Conservation (phyloP, 2,888 invertebrate genomes). For the Noctua fimbriata region DNA sequence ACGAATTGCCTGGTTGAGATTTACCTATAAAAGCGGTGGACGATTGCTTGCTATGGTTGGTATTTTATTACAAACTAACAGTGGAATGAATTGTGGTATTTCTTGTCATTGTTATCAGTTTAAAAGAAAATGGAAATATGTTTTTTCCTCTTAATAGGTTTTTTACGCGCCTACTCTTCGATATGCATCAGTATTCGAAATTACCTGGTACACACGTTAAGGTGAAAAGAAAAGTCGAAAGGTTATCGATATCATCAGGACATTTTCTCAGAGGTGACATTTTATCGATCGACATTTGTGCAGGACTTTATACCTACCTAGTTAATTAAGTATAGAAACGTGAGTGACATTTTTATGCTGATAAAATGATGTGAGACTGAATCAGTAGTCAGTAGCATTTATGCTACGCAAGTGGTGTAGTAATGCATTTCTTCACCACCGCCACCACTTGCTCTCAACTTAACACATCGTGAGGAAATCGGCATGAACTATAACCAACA, state of each 20-base stretch:
- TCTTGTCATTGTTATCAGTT: not conserved
- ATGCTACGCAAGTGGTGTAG: not conserved
- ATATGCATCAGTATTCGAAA: not conserved
- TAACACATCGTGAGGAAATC: not conserved
- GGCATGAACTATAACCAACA: not conserved
- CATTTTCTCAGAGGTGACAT: slow-evolving; percentile 23
- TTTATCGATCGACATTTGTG: slow-evolving; percentile 12
- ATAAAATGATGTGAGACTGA: slow-evolving; percentile 14
- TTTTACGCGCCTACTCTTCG: not conserved
- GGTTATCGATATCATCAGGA: slow-evolving; percentile 6
- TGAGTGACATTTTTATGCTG: not conserved
- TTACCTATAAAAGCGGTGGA: not conserved
- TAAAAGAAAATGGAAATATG: not conserved
- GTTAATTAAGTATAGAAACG: not conserved
- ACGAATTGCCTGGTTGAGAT: not conserved
- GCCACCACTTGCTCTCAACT: not conserved
- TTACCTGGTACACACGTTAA: not conserved
- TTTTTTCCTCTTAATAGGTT: not conserved
- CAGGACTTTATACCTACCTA: not conserved
- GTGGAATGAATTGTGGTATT: not conserved
- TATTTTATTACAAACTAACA: not conserved
- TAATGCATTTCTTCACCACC: not conserved
- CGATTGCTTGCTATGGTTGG: slow-evolving; percentile 1
- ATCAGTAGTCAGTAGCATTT: not conserved
- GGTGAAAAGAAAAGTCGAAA: slow-evolving; percentile 16